phyloP scores from a whole-genome alignment of 2,797 vertebrate species.

The Enteromius treurensis region DNA sequence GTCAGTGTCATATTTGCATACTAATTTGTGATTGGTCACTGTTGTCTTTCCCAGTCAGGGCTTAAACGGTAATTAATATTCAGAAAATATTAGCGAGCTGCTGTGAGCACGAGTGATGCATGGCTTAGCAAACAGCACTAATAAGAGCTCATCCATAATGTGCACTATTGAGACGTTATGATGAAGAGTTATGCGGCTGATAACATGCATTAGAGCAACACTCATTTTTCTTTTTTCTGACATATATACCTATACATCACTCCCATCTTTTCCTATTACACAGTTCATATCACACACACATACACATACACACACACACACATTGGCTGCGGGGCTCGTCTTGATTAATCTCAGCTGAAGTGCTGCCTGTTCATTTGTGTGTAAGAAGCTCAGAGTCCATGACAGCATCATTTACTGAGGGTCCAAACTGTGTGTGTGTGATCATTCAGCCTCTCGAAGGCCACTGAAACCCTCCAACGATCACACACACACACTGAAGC shows the following conservation, averaged over 20 bases:
- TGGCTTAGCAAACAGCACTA: conserved; percentile 2
- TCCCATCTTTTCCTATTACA: conserved; percentile 12
- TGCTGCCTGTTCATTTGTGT: conserved; percentile 79
- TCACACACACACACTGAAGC: conserved; percentile 28
- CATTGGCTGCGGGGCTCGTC: conserved; percentile 55
- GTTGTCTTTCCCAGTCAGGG: background rate
- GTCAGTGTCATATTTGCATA: background rate
- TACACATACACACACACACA: conserved; percentile 42
- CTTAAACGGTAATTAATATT: background rate
- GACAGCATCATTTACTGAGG: conserved; percentile 56
- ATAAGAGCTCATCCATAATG: background rate
- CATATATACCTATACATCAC: conserved; percentile 20
- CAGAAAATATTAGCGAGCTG: background rate
- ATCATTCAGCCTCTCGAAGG: conserved; percentile 6
- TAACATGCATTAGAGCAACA: background rate
- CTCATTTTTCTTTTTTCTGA: conserved; percentile 19
- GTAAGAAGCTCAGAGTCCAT: conserved; percentile 77
- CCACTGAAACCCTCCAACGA: background rate
- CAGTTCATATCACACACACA: conserved; percentile 15
- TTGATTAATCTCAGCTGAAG: conserved; percentile 76
- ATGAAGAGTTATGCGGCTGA: background rate
- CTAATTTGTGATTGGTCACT: background rate
- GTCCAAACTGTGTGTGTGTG: conserved; percentile 13
- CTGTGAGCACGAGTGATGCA: conserved; percentile 2
- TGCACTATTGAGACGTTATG: background rate